Conservation (phyloP, 2,113 vertebrate species). For the Nycticorax nycticorax region DNA sequence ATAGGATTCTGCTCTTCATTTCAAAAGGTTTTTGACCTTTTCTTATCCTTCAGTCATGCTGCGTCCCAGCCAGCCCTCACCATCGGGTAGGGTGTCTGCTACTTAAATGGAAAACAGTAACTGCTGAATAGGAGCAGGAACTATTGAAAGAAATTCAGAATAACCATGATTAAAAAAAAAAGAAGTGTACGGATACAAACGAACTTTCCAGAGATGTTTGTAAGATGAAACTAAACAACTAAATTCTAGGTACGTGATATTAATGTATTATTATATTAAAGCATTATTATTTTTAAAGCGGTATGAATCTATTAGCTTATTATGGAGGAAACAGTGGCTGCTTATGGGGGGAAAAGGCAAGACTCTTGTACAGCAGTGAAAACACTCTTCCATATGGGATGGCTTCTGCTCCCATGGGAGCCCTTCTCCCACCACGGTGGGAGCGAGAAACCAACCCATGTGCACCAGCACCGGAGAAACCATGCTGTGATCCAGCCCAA, state of each 20-base stretch:
- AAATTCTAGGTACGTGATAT: no score
- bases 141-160: not conserved
- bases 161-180: not conserved
- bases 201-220: not conserved
- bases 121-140: not conserved
- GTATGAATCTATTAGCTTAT: not conserved
- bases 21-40: not conserved
- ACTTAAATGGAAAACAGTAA: not conserved
- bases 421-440: not conserved
- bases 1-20: not conserved
- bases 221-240: not conserved
- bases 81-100: not conserved
- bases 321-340: not conserved
- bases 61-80: not conserved
- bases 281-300: not conserved
- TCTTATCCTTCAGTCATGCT: not conserved
- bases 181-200: not conserved
- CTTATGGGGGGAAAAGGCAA: not conserved
- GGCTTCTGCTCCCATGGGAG: not conserved
- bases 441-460: not conserved
- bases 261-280: not conserved
- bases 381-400: not conserved
- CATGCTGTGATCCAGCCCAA: fast-evolving
- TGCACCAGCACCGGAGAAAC: not conserved
- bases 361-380: not conserved